These are phyloP conservation scores for Noctilio leporinus DNA, from an alignment of 2,113 vertebrate species.

Conservation along the genomic window DNA sequence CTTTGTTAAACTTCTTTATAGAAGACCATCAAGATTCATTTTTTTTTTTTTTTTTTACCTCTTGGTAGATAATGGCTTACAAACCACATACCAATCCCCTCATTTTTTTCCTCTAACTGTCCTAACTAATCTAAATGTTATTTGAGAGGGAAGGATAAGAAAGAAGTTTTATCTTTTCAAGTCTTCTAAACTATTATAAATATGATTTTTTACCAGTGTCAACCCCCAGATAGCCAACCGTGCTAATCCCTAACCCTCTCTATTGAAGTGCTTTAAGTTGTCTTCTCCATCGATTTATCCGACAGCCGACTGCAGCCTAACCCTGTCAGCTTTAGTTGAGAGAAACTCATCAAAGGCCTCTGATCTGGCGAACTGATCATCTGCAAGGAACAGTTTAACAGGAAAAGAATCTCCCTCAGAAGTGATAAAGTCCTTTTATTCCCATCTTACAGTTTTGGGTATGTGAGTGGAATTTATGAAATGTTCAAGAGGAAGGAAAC, in stretches of 20 bases:
- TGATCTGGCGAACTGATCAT: constrained; percentile 73
- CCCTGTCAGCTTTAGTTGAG: constrained; percentile 74
- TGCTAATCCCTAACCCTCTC: constrained; percentile 53
- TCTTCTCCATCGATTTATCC: constrained; percentile 73
- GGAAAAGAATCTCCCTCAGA: constrained; percentile 58
- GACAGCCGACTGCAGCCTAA: constrained; percentile 66
- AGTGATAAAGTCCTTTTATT: constrained; percentile 60
- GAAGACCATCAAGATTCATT: constrained; percentile 60
- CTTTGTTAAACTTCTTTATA: constrained; percentile 61
- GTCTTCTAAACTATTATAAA: constrained; percentile 49
- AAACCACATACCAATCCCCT: not conserved
- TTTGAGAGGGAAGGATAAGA: not conserved
- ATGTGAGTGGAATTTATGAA: constrained; percentile 1
- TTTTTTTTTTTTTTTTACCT: constrained; percentile 62
- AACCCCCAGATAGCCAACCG: constrained; percentile 42
- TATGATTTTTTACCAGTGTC: constrained; percentile 47
- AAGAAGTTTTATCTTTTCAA: not conserved
- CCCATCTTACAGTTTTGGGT: not conserved
- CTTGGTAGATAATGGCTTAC: constrained; percentile 55
- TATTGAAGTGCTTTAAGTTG: constrained; percentile 50
- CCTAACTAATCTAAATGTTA: constrained; percentile 72
- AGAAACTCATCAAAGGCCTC: constrained; percentile 58
- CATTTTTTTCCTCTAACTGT: constrained; percentile 42
- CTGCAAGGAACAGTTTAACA: constrained; percentile 63
- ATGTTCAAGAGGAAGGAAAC: not conserved